Conservation (phyloP, 2,113 vertebrate genomes). For the Dunckerocampus dactyliophorus region DNA sequence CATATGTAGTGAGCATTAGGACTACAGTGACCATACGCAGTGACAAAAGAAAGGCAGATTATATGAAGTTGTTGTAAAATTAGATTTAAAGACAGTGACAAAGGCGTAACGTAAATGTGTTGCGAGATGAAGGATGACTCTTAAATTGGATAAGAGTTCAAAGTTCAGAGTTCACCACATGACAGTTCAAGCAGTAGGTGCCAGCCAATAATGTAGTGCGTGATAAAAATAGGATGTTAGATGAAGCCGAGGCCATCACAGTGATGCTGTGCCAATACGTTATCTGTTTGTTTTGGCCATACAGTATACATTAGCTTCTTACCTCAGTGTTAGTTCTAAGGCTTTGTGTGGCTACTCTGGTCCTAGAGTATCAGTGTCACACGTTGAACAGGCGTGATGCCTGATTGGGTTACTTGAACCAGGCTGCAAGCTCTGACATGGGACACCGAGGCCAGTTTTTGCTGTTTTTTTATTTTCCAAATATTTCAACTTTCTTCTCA, state of each 20-base stretch:
- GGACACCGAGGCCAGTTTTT: background rate
- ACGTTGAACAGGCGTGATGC: too few relatives aligned
- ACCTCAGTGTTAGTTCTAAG: background rate
- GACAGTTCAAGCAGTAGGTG: constrained; percentile 14
- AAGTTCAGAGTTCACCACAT: constrained; percentile 12
- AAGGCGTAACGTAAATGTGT: constrained; percentile 1
- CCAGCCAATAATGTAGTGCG: background rate
- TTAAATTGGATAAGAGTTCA: constrained; percentile 24
- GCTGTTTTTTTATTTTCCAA: too few relatives aligned
- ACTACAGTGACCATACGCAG: too few relatives aligned
- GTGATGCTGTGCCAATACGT: too few relatives aligned
- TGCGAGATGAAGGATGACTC: constrained; percentile 17
- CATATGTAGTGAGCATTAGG: too few relatives aligned
- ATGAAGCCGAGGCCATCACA: too few relatives aligned
- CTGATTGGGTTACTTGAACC: background rate
- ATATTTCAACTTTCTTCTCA: too few relatives aligned
- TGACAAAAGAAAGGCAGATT: background rate
- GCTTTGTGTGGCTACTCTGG: background rate
- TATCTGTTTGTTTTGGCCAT: too few relatives aligned
- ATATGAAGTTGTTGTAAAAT: background rate
- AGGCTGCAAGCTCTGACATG: background rate
- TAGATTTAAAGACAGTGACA: background rate
- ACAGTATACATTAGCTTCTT: too few relatives aligned
- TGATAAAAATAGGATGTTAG: too few relatives aligned
- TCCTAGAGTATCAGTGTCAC: background rate